Conservation (phyloP, 1,140 invertebrate species). For the Zaprionus inermis region DNA sequence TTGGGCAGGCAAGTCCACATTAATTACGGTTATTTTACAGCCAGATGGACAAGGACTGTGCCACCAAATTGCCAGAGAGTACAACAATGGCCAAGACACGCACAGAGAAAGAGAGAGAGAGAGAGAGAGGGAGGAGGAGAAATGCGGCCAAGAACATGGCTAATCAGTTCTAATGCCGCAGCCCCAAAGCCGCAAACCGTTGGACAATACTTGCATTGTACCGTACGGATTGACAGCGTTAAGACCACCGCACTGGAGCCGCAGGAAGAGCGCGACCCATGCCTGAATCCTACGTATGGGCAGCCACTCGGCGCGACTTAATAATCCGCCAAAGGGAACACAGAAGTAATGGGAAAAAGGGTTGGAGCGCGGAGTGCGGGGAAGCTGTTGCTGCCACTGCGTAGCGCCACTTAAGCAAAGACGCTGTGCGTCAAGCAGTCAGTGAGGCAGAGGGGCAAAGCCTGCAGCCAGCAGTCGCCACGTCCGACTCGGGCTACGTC, state of each 20-base stretch:
- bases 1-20: conserved; percentile 54
- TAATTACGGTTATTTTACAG: conserved; percentile 64
- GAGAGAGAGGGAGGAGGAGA: not conserved
- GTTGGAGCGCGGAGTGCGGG: conserved; percentile 3
- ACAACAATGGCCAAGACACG: conserved; percentile 42
- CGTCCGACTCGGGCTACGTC: not conserved
- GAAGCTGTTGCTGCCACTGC: conserved; percentile 46
- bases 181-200: not conserved
- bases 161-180: conserved; percentile 65
- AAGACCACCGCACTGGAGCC: conserved; percentile 62
- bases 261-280: not conserved
- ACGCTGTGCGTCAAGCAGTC: conserved; percentile 71
- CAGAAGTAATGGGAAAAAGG: not conserved
- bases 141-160: conserved; percentile 45
- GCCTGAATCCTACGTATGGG: conserved; percentile 46
- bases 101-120: conserved; percentile 5
- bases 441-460: conserved; percentile 9
- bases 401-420: conserved; percentile 78
- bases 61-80: conserved; percentile 11
- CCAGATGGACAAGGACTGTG: conserved; percentile 13
- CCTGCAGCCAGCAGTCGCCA: conserved; percentile 44
- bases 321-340: conserved; percentile 51
- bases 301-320: conserved; percentile 52
- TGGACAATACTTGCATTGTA: conserved; percentile 49
- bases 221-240: conserved; percentile 71